A percentile compares a stretch with the other conserved stretches of the same genome.
Conservation (phyloP, 2,113 vertebrate species). For the Cottus gobio region DNA sequence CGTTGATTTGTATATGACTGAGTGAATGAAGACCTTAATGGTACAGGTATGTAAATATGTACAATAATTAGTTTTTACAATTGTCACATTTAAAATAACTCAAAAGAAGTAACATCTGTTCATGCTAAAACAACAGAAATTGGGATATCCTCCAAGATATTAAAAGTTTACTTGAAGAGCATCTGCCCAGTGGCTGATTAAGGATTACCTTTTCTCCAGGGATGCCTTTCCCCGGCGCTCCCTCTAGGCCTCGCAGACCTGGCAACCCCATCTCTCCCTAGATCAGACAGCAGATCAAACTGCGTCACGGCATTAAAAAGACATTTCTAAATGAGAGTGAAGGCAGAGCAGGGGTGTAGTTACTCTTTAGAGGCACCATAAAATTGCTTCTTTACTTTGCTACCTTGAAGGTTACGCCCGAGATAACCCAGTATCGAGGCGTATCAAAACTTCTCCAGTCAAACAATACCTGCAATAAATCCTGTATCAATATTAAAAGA, state of each 20-base stretch:
- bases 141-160: not conserved
- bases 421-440: not conserved
- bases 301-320: not conserved
- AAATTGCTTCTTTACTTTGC: not conserved
- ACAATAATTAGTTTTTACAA: not conserved
- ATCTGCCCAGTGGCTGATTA: not conserved
- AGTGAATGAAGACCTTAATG: not conserved
- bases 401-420: not conserved
- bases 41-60: not conserved
- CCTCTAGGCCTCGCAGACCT: constrained; percentile 75
- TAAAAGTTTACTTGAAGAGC: not conserved
- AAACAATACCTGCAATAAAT: not conserved
- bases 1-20: not conserved
- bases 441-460: not conserved
- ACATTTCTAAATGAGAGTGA: not conserved
- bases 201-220: constrained; percentile 80
- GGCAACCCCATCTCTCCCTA: constrained; percentile 80
- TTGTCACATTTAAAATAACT: too few species aligned
- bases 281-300: constrained; percentile 1
- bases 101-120: not conserved
- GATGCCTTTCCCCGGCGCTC: constrained; percentile 74
- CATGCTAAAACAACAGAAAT: not conserved
- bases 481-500: too few species aligned
- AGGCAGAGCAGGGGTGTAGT: not conserved
- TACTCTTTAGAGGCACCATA: not conserved